Base-by-base conservation (phyloP, 2,888 invertebrate species). In the Brachypterus glaber region DNA sequence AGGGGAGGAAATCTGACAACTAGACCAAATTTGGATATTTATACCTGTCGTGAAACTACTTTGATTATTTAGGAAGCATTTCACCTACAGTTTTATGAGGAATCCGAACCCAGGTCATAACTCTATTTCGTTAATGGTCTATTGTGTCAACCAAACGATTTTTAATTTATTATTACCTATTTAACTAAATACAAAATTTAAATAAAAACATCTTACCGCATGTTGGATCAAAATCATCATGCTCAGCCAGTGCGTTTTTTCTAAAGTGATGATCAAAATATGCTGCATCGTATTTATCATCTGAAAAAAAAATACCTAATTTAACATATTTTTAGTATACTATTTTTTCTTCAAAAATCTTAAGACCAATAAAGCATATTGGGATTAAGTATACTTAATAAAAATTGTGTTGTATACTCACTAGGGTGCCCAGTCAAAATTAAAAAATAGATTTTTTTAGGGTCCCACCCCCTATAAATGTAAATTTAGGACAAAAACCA, bases 211-310 rank as follows among this genome's bases (percentile, higher is more conserved):
- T 4, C 67, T 67, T 55, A 71, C 71, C 55, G 43, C 71, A 71
- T 35, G 50, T 55, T 25, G 58, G 53, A 24, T 57, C 52, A 17
- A 48, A 55, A 45, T 69, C 64, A 47, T 73, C 72, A 39, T 67
- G 60, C 25, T 67, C 64, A 1, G 70, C 72, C 17, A 63, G 66
- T 0, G 69, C 64, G 40, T 65, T 62, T 45, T 73, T 73, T 32
- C 65, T 60, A 52, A 64, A 71, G 30, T 68, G 49, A 48, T 69
- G 67, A 54, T 73, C 69, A 61, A 63, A 72, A 51, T 63, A 65
- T 51, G 52, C 61, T 50, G 53, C 62, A 52, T 48, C 60, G 51
- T 51, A 50, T 13, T 40, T 33, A 43, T 64, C 64, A 36, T 54
- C 63, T 64, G 48, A 11, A 55, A 57, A 38, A 42, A 9, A 21